Evolutionary conservation across 1,140 invertebrate species (phyloP).

Genomic region (Homarus americanus): DNA sequence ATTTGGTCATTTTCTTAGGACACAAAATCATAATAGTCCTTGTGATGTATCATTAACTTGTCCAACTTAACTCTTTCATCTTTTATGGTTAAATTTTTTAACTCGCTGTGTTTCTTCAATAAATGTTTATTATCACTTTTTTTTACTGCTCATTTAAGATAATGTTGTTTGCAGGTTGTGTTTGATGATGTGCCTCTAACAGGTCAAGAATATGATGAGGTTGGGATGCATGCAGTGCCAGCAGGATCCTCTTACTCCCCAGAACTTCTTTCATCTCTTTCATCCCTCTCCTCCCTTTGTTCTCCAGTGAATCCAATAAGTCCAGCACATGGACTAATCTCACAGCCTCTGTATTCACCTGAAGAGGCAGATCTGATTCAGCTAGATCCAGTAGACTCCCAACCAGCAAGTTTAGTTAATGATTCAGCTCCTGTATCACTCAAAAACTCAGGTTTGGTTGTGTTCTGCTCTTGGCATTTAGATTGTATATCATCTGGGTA

Average conservation of each 20-base stretch:
- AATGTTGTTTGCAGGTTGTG: constrained; percentile 2
- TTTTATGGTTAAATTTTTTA: no score
- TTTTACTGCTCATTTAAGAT: no score
- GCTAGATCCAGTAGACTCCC: background rate
- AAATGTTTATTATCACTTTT: no score
- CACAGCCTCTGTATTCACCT: background rate
- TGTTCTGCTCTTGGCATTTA: background rate
- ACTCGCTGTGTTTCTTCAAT: no score
- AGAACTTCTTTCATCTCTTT: constrained; percentile 23
- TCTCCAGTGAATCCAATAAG: constrained; percentile 21
- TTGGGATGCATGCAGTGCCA: background rate
- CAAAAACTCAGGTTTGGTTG: constrained; percentile 27
- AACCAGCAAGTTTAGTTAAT: constrained; percentile 12
- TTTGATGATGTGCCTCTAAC: constrained; percentile 23
- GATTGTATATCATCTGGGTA: background rate
- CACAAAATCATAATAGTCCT: no score
- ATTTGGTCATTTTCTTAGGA: no score
- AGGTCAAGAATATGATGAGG: background rate
- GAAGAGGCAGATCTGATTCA: background rate
- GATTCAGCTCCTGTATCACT: constrained; percentile 27
- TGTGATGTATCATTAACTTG: no score
- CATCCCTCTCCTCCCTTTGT: constrained; percentile 27
- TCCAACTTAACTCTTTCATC: no score
- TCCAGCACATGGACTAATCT: background rate
- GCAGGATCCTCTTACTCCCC: constrained; percentile 21